Evolutionary conservation across 2,888 invertebrate species (phyloP).

Genomic region (Epinotia demarniana): DNA sequence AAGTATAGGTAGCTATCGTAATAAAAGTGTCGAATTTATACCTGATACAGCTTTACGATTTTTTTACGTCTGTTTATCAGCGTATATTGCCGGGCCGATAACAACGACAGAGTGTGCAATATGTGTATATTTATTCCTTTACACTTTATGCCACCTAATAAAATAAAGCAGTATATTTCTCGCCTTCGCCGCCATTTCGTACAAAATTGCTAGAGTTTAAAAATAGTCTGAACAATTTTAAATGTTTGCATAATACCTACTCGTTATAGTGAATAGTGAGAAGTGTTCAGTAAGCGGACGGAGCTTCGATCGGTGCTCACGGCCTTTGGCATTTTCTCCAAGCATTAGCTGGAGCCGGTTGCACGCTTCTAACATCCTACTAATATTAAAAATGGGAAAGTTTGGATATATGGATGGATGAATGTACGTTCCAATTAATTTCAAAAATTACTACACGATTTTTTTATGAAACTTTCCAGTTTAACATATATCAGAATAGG

Average conservation of each 20-base stretch:
- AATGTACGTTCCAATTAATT: too few species aligned
- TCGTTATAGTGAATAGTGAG: slow-evolving; percentile 6
- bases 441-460: too few species aligned
- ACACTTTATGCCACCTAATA: slow-evolving; percentile 51
- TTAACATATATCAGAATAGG: too few species aligned
- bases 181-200: too few species aligned
- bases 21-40: slow-evolving; percentile 55
- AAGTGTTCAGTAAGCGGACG: slow-evolving; percentile 16
- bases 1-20: slow-evolving; percentile 43
- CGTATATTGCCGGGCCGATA: slow-evolving; percentile 51
- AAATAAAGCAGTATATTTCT: slow-evolving; percentile 46
- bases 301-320: slow-evolving; percentile 6
- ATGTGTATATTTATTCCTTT: slow-evolving; percentile 50
- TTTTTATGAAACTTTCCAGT: too few species aligned
- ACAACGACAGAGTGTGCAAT: slow-evolving; percentile 49
- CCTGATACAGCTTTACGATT: slow-evolving; percentile 55
- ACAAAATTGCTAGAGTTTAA: not conserved
- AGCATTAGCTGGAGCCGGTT: not conserved
- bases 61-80: slow-evolving; percentile 57
- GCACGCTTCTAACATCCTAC: too few species aligned
- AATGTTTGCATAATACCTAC: slow-evolving; percentile 10
- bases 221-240: not conserved
- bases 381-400: too few species aligned
- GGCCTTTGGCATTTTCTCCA: slow-evolving; percentile 22
- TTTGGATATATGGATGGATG: too few species aligned